A percentile compares a stretch with the other conserved stretches of the same genome.
phyloP scores from a whole-genome alignment of 2,888 invertebrate species.

The Ophioninae sp. region DNA sequence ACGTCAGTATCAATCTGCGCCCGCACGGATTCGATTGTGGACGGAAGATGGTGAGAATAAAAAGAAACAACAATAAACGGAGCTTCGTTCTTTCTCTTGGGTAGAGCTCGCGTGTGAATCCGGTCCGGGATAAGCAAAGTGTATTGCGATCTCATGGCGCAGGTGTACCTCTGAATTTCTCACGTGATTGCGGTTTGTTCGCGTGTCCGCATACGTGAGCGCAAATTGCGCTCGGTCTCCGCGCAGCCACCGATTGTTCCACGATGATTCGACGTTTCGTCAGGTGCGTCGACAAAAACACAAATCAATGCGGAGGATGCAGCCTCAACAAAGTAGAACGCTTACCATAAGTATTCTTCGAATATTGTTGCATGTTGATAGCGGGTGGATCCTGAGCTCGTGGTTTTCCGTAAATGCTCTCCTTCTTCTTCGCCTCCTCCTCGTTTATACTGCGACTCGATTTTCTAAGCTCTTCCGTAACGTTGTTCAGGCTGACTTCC shows the following conservation, averaged over 20 bases:
- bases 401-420: conserved; percentile 85
- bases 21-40: conserved; percentile 37
- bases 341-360: conserved; percentile 76
- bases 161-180: conserved; percentile 47
- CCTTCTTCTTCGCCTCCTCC: conserved; percentile 81
- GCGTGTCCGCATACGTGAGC: not conserved
- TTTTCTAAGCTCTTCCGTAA: conserved; percentile 83
- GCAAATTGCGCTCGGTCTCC: not conserved
- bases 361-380: conserved; percentile 69
- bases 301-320: not conserved
- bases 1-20: conserved; percentile 51
- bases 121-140: conserved; percentile 38
- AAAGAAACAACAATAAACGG: conserved; percentile 33
- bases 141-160: conserved; percentile 51
- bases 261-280: conserved; percentile 36
- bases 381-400: conserved; percentile 76
- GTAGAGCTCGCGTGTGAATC: conserved; percentile 55
- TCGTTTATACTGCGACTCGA: conserved; percentile 80
- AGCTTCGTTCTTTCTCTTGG: conserved; percentile 12
- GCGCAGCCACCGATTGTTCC: conserved; percentile 17
- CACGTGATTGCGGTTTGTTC: conserved; percentile 55
- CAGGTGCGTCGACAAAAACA: conserved; percentile 1
- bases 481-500: conserved; percentile 84
- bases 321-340: not conserved
- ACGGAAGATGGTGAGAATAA: conserved; percentile 49